Conservation (phyloP, 2,888 invertebrate species). For the Bugulina stolonifera region DNA sequence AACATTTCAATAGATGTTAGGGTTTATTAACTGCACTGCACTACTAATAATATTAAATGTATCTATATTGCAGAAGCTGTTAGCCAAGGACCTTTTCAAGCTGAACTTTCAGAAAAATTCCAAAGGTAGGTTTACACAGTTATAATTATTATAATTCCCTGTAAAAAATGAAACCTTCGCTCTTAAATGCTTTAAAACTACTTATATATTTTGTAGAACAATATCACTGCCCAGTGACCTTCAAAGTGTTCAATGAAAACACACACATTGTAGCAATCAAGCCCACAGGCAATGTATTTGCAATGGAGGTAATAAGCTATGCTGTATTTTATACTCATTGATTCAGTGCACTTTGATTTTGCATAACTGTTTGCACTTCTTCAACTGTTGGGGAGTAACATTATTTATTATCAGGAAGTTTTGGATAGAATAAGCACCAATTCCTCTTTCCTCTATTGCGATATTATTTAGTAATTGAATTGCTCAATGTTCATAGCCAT, state of each 20-base stretch:
- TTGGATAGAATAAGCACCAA: too few relatives aligned
- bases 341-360: too few relatives aligned
- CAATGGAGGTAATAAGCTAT: slow-evolving; percentile 73
- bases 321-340: too few relatives aligned
- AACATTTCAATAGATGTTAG: not conserved
- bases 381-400: too few relatives aligned
- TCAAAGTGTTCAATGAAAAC: slow-evolving; percentile 84
- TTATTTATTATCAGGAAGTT: too few relatives aligned
- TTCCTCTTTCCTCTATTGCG: too few relatives aligned
- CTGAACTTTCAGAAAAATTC: slow-evolving; percentile 81
- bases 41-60: not conserved
- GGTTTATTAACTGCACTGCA: not conserved
- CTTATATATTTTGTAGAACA: slow-evolving; percentile 55
- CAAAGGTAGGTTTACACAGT: slow-evolving; percentile 55
- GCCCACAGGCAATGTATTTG: slow-evolving; percentile 90
- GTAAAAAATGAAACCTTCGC: too few relatives aligned
- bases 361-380: too few relatives aligned
- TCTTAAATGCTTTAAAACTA: too few relatives aligned
- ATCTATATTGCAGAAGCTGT: slow-evolving; percentile 62
- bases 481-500: not conserved
- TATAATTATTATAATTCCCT: too few relatives aligned
- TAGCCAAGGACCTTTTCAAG: slow-evolving; percentile 74
- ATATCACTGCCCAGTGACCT: slow-evolving; percentile 88
- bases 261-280: slow-evolving; percentile 85
- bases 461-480: too few relatives aligned